Conservation (phyloP, 2,113 vertebrate species). For the Istiophorus platypterus region DNA sequence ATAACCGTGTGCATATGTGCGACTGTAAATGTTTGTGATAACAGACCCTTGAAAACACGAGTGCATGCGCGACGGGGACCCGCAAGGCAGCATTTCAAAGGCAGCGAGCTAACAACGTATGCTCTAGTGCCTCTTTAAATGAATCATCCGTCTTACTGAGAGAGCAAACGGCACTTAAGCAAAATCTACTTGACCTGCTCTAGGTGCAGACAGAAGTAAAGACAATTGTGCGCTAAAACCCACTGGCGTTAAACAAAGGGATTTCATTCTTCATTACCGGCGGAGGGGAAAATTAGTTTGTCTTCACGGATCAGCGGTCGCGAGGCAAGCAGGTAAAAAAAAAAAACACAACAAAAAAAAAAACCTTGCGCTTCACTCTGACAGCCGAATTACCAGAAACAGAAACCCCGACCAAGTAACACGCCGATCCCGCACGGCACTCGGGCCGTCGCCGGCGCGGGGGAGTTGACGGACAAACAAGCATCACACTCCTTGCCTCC, state of each 20-base stretch:
- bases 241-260: constrained; percentile 48
- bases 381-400: constrained; percentile 48
- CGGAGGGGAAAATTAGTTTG: constrained; percentile 75
- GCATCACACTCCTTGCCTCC: constrained; percentile 55
- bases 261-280: constrained; percentile 77
- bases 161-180: constrained; percentile 54
- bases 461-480: constrained; percentile 68
- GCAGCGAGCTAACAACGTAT: constrained; percentile 38
- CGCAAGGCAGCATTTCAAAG: constrained; percentile 30
- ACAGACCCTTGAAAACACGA: background rate
- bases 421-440: constrained; percentile 9
- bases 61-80: constrained; percentile 17
- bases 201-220: constrained; percentile 46
- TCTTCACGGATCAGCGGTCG: constrained; percentile 60
- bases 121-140: constrained; percentile 60
- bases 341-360: too few species aligned
- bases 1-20: background rate
- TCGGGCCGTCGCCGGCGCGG: constrained; percentile 1
- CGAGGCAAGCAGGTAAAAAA: constrained; percentile 53
- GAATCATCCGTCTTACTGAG: constrained; percentile 64
- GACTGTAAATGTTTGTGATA: background rate
- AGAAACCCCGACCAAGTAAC: constrained; percentile 42
- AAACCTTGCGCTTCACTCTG: constrained; percentile 25
- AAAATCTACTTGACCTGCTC: constrained; percentile 65
- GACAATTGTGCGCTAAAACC: constrained; percentile 53